phyloP scores from a whole-genome alignment of 2,888 invertebrate species.

The Andrena dorsata region DNA sequence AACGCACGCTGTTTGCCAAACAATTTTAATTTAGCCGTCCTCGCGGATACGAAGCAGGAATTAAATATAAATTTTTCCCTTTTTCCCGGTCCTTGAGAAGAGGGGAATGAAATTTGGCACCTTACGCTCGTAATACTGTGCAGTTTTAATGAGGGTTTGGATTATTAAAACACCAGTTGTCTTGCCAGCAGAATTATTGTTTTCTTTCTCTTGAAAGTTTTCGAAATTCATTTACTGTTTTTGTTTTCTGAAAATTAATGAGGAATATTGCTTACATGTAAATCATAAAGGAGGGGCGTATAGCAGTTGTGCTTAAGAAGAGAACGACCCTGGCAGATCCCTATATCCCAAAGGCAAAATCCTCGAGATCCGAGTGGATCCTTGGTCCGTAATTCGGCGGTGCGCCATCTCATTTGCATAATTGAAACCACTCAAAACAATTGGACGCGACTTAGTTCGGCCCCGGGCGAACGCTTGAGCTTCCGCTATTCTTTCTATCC shows the following conservation, averaged over 20 bases:
- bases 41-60: conserved; percentile 36
- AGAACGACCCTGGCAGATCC: not conserved
- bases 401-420: conserved; percentile 79
- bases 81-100: not conserved
- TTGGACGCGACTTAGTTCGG: conserved; percentile 76
- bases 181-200: not conserved
- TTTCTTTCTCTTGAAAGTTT: not conserved
- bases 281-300: not conserved
- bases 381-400: conserved; percentile 68
- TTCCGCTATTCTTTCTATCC: conserved; percentile 58
- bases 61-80: conserved; percentile 63
- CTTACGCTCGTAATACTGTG: not conserved
- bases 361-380: conserved; percentile 66
- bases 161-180: not conserved
- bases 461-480: conserved; percentile 51
- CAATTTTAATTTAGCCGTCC: conserved; percentile 66
- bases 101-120: not conserved
- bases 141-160: not conserved
- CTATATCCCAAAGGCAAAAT: conserved; percentile 66
- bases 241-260: too few species aligned
- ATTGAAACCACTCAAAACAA: conserved; percentile 81
- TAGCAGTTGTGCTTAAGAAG: not conserved
- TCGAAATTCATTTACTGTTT: too few species aligned
- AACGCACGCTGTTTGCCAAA: conserved; percentile 46
- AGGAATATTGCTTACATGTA: not conserved